These are phyloP conservation scores for Pyrrhosoma nymphula DNA, from an alignment of 2,888 invertebrate genomes.

Conservation along the genomic window DNA sequence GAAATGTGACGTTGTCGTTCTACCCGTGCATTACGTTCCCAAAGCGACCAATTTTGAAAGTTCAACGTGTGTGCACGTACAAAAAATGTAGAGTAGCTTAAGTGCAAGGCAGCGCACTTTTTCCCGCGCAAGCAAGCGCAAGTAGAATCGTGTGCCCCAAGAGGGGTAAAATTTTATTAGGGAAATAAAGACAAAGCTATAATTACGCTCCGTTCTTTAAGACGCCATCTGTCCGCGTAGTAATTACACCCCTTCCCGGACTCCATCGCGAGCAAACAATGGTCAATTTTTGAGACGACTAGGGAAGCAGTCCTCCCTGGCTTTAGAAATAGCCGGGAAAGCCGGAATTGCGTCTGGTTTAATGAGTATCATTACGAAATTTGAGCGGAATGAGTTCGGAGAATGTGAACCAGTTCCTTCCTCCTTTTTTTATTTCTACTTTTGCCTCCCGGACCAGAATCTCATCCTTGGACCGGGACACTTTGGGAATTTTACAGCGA, in stretches of 20 bases:
- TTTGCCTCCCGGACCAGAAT: not conserved
- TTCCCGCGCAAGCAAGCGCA: not conserved
- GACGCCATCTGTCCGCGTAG: not conserved
- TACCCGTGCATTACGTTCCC: not conserved
- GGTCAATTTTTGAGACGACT: not conserved
- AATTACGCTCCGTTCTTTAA: not conserved
- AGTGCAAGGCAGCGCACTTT: not conserved
- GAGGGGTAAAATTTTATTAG: not conserved
- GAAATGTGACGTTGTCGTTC: too few relatives aligned
- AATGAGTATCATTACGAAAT: conserved; percentile 21
- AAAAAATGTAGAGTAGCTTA: not conserved
- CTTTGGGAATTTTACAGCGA: not conserved
- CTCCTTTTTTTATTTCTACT: not conserved
- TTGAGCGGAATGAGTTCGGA: conserved; percentile 10
- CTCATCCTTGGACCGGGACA: not conserved
- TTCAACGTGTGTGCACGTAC: not conserved
- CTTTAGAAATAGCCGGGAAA: not conserved
- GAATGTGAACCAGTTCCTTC: not conserved
- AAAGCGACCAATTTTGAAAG: not conserved
- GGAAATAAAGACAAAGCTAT: not conserved
- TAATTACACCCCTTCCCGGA: not conserved
- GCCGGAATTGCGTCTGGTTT: not conserved
- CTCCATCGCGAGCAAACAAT: not conserved
- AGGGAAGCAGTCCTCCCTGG: not conserved
- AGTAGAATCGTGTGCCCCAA: too few relatives aligned